A percentile compares a stretch with the other conserved stretches of the same genome.
Evolutionary conservation across 1,140 invertebrate species (phyloP).

Genomic region (Temnothorax longispinosus): DNA sequence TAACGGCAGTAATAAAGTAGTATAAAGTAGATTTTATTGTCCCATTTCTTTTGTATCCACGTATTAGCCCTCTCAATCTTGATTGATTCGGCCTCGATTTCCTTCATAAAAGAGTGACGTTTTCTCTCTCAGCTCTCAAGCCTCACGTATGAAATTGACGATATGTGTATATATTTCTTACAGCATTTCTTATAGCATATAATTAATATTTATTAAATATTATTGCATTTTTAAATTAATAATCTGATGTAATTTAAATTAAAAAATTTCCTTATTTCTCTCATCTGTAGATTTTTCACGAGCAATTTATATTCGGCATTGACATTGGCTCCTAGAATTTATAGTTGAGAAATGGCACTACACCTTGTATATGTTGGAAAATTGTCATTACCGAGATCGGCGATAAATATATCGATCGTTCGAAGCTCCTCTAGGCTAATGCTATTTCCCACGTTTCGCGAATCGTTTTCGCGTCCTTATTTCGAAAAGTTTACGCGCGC

Average conservation of each 20-base stretch:
- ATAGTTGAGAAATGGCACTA: not conserved
- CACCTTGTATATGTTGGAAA: conserved; percentile 28
- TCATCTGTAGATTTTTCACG: not conserved
- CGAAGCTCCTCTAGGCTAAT: not conserved
- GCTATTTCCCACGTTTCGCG: not conserved
- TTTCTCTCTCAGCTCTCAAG: not conserved
- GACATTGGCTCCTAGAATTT: not conserved
- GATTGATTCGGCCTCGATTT: conserved; percentile 11
- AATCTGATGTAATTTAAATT: not conserved
- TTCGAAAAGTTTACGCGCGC: conserved; percentile 27
- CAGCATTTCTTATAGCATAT: not conserved
- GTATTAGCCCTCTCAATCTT: conserved; percentile 6
- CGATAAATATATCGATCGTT: conserved; percentile 27
- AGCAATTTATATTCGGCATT: conserved; percentile 12
- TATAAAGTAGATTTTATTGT: conserved; percentile 47
- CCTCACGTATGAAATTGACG: not conserved
- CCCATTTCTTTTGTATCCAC: not conserved
- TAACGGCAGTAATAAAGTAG: conserved; percentile 31
- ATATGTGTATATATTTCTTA: not conserved
- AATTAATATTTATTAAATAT: not conserved
- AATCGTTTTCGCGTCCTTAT: conserved; percentile 11
- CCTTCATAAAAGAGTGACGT: not conserved
- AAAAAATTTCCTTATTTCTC: not conserved
- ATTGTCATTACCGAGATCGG: conserved; percentile 23
- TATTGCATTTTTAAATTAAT: not conserved